phyloP scores from a whole-genome alignment of 2,797 vertebrate species.

The Clarias pachynema region DNA sequence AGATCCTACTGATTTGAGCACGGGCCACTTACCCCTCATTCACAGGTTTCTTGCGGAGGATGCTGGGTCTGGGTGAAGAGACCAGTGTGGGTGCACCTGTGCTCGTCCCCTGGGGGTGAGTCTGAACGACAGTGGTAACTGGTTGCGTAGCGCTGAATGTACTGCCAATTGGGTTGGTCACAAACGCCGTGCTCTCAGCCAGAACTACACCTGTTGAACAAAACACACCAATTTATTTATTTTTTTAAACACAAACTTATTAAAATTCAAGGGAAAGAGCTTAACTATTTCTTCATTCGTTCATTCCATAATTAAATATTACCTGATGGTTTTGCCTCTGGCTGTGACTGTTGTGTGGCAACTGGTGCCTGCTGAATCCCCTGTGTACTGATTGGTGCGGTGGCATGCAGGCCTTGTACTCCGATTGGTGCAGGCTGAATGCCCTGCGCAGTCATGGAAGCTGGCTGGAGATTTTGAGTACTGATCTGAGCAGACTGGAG shows the following conservation, averaged over 20 bases:
- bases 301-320: conserved; percentile 39
- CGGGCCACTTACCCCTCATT: conserved; percentile 84
- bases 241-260: not conserved
- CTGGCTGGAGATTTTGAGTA: conserved; percentile 90
- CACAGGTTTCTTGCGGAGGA: conserved; percentile 94
- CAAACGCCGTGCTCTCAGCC: conserved; percentile 89
- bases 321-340: conserved; percentile 90
- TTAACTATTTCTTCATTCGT: not conserved
- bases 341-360: conserved; percentile 75
- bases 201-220: conserved; percentile 83
- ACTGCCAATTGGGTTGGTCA: conserved; percentile 90
- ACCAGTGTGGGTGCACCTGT: conserved; percentile 85
- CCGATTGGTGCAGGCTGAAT: conserved; percentile 89
- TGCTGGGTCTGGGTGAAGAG: conserved; percentile 94
- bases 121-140: conserved; percentile 89
- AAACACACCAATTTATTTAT: conserved; percentile 1
- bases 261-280: not conserved
- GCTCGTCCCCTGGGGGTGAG: conserved; percentile 85
- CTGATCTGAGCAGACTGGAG: conserved; percentile 90
- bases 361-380: conserved; percentile 87
- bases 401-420: conserved; percentile 88
- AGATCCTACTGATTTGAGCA: not conserved
- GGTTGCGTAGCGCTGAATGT: conserved; percentile 87
- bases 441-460: conserved; percentile 85
- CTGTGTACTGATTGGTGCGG: conserved; percentile 84